Percentiles rank a stretch among this genome's conserved stretches.
Conservation (phyloP, 2,113 vertebrate species). For the Chamaea fasciata region DNA sequence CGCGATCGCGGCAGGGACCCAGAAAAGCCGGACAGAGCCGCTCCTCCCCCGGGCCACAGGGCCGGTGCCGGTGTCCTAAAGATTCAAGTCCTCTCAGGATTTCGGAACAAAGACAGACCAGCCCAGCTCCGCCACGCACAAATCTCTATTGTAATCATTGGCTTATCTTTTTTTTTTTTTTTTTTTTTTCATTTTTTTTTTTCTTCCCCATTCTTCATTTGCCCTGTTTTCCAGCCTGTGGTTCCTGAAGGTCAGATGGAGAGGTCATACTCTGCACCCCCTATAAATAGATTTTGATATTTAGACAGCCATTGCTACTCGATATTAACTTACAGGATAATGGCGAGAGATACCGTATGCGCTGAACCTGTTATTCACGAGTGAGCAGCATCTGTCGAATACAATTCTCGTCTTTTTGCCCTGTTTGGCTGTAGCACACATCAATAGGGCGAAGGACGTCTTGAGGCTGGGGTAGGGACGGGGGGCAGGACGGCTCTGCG, state of each 20-base stretch:
- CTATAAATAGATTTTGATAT: slow-evolving; percentile 72
- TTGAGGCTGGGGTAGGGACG: slow-evolving; percentile 28
- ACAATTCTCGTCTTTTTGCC: slow-evolving; percentile 73
- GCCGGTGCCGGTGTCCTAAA: not conserved
- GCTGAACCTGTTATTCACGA: slow-evolving; percentile 81
- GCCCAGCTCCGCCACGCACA: not conserved
- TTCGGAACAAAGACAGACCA: slow-evolving; percentile 37
- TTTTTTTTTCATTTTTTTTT: not conserved
- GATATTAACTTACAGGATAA: slow-evolving; percentile 77
- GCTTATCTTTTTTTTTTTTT: not conserved
- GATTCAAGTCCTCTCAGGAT: not conserved
- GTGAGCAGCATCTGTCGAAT: slow-evolving; percentile 80
- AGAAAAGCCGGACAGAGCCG: not conserved
- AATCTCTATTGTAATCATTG: not conserved
- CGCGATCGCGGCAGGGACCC: rapidly evolving
- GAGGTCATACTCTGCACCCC: slow-evolving; percentile 37
- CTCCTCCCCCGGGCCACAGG: not conserved
- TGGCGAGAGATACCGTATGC: slow-evolving; percentile 66
- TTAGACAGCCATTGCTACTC: slow-evolving; percentile 69
- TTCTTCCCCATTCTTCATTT: not conserved
- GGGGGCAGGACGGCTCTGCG: not conserved
- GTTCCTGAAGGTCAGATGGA: slow-evolving; percentile 59
- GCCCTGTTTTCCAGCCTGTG: slow-evolving; percentile 16
- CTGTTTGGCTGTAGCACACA: slow-evolving; percentile 57
- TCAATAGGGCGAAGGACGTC: slow-evolving; percentile 74